These are phyloP conservation scores for Calvadosia cruxmelitensis DNA, from an alignment of 30 jellyfish, hydroid and myxozoan genomes.

Conservation along the genomic window DNA sequence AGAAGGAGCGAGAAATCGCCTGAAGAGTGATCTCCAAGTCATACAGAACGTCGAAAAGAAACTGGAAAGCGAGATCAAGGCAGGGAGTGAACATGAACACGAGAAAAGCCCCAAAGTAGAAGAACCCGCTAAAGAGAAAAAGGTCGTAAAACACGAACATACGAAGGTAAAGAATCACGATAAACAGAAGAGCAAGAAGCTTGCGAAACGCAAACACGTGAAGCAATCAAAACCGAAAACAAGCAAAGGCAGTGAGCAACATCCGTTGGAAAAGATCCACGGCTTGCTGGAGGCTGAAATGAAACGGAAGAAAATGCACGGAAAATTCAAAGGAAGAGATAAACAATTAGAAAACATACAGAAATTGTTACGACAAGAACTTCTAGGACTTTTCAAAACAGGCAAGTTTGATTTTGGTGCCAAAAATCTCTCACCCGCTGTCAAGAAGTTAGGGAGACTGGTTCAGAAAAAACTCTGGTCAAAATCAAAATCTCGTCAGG, in stretches of 20 bases:
- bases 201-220: not conserved
- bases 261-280: slow-evolving; percentile 74
- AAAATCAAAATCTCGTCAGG: not conserved
- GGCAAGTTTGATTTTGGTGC: slow-evolving; percentile 34
- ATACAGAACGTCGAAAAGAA: slow-evolving; percentile 64
- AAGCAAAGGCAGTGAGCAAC: slow-evolving; percentile 9
- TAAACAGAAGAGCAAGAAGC: not conserved
- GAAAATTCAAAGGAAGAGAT: slow-evolving; percentile 25
- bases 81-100: not conserved
- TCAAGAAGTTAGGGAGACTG: slow-evolving; percentile 27
- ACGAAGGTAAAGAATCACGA: not conserved
- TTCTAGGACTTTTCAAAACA: slow-evolving; percentile 16
- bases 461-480: slow-evolving; percentile 21
- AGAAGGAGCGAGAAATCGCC: slow-evolving; percentile 48
- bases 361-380: slow-evolving; percentile 33
- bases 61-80: not conserved
- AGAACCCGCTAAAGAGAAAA: not conserved
- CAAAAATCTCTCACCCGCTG: slow-evolving; percentile 19
- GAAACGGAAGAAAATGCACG: slow-evolving; percentile 19
- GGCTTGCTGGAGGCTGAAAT: slow-evolving; percentile 78
- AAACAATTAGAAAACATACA: slow-evolving; percentile 48
- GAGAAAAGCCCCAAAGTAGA: not conserved
- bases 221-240: not conserved
- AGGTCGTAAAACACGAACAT: not conserved
- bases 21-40: slow-evolving; percentile 65